Evolutionary conservation across 2,797 vertebrate species (phyloP).

Genomic region (Lindbergichthys nudifrons): DNA sequence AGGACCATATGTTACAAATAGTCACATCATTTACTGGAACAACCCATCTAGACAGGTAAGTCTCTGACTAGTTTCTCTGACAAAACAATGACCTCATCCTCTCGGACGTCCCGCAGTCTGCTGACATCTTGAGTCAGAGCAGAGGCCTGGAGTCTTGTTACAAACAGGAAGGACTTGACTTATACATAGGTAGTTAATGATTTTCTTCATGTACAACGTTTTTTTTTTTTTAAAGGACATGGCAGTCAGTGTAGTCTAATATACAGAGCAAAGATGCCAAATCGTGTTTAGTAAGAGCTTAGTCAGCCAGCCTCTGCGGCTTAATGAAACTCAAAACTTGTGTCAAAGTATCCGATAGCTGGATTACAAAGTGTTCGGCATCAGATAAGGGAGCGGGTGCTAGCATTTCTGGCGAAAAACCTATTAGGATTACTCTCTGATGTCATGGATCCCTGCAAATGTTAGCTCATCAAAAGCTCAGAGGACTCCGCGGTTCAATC

Average conservation of each 20-base stretch:
- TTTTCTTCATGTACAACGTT: conserved; percentile 21
- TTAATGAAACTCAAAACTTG: conserved; percentile 74
- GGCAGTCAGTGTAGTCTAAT: conserved; percentile 6
- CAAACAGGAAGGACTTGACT: conserved; percentile 41
- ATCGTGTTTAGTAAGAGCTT: conserved; percentile 67
- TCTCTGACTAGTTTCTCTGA: conserved; percentile 43
- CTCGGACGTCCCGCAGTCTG: conserved; percentile 1
- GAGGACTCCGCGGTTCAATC: conserved; percentile 65
- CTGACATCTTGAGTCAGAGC: conserved; percentile 48
- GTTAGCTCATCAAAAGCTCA: conserved; percentile 75
- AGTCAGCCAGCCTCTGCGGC: conserved; percentile 70
- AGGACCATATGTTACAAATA: conserved; percentile 60
- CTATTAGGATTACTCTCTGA: conserved; percentile 75
- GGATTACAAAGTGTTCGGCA: conserved; percentile 73
- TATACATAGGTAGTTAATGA: conserved; percentile 10
- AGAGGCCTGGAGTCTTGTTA: conserved; percentile 40
- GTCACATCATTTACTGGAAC: conserved; percentile 61
- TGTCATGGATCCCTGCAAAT: conserved; percentile 75
- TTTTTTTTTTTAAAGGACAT: not conserved
- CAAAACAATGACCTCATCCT: conserved; percentile 67
- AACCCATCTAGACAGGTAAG: conserved; percentile 58
- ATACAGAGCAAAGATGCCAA: conserved; percentile 51
- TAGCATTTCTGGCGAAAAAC: conserved; percentile 57
- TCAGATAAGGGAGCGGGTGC: conserved; percentile 71
- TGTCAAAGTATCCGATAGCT: conserved; percentile 76